Base-by-base conservation (phyloP, 2,113 vertebrate genomes). In the Diadophis punctatus region DNA sequence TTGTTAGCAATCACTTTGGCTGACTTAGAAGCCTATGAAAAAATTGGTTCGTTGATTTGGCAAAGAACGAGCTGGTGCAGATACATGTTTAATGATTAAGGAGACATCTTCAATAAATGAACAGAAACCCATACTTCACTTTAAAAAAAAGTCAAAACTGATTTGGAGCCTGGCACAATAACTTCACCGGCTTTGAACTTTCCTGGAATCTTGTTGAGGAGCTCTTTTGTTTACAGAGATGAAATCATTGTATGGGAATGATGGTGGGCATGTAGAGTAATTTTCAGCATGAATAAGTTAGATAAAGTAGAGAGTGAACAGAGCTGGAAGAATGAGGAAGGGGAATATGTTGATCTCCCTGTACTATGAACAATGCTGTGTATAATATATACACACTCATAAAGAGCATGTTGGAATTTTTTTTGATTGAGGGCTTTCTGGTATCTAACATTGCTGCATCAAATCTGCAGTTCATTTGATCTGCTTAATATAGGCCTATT, bases 151-250 rank as follows among this genome's bases (percentile, higher is more conserved):
- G 1, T 87, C 9, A 80, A 49, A 52, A 43, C 53, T 27, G 2
- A 22, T 23, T 39, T 34, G n/a, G n/a, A 18, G 30, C 8, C 46
- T 12, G 3, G 8, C 48, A 27, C 20, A 63, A 11, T 23, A 86
- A 53, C 88, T 52, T 52, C 34, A 87, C 52, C 22, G 16, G 23
- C 52, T 88, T 43, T 84, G 90, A 93, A 93, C 51, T 80, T 93
- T 55, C 86, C 51, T 55, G 85, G 46, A 89, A 48, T 91, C 55
- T 30, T 89, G 46, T 20, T 91, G 90, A 89, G 86, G 39, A 39
- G 23, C 48, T 22, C 27, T 91, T 91, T 90, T 91, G 34, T 55
- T 91, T 80, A 74, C 39, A 90, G 86, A 93, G 30, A 80, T 22
- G 18, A 87, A 49, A 49, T 30, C 8, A 87, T 87, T 93, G 49